Percentiles rank a stretch among this genome's conserved stretches.
These are phyloP conservation scores for Noctua fimbriata DNA, from an alignment of 2,888 invertebrate genomes.

Conservation along the genomic window DNA sequence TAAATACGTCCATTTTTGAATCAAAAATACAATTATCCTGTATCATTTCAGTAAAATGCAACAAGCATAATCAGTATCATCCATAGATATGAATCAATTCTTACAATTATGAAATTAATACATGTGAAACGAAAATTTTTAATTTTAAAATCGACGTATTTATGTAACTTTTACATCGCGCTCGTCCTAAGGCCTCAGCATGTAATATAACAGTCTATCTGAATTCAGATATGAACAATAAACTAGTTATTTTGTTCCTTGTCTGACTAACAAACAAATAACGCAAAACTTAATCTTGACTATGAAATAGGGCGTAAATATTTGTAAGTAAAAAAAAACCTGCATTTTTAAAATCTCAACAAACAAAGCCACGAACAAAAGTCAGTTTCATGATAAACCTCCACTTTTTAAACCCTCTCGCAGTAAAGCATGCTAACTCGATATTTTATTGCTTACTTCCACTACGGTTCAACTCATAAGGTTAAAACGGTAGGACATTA, in stretches of 20 bases:
- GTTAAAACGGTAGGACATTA: slow-evolving; percentile 16
- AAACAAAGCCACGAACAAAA: not conserved
- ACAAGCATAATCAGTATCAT: no score
- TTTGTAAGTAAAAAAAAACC: not conserved
- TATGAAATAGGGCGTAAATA: not conserved
- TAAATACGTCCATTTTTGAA: no score
- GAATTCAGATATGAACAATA: not conserved
- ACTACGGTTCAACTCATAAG: slow-evolving; percentile 10
- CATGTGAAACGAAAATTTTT: no score
- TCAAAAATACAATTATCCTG: no score
- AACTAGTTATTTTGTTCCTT: not conserved
- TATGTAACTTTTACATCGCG: no score
- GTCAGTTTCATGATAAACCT: not conserved
- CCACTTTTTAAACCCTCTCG: not conserved
- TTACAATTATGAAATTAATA: no score
- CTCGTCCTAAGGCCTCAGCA: not conserved
- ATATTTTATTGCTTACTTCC: slow-evolving; percentile 42
- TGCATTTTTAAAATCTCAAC: not conserved
- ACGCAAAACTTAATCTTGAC: not conserved
- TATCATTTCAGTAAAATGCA: no score
- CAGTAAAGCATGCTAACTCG: slow-evolving; percentile 19
- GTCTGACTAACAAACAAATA: not conserved
- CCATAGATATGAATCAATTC: no score
- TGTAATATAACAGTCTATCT: not conserved
- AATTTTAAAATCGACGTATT: no score